Conservation (phyloP, 2,113 vertebrate species). For the Pteronura brasiliensis region DNA sequence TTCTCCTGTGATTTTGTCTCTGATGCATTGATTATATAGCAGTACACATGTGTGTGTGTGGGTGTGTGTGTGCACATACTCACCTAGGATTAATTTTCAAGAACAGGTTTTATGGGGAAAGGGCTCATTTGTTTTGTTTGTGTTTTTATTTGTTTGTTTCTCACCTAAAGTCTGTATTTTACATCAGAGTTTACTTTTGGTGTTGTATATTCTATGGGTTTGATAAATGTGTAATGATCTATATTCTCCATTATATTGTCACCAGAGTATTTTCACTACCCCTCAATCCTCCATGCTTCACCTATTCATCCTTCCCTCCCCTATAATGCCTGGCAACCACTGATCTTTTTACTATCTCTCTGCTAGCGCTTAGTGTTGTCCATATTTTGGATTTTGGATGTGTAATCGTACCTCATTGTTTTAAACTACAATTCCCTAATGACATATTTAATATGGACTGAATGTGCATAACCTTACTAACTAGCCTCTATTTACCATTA, state of each 20-base stretch:
- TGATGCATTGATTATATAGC: neutral
- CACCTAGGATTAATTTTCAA: neutral
- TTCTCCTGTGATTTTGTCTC: neutral
- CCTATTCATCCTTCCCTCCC: neutral
- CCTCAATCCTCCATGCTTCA: neutral
- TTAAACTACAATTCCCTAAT: neutral
- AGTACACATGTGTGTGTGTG: rapidly evolving
- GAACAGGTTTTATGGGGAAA: neutral
- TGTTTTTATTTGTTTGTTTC: neutral
- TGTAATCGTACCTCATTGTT: neutral
- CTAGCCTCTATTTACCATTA: neutral
- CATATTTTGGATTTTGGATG: neutral
- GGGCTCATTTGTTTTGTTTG: neutral
- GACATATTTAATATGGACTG: neutral
- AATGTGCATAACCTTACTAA: neutral
- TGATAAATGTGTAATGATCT: neutral
- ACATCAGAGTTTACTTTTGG: neutral
- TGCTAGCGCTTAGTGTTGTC: neutral
- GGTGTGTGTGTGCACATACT: neutral
- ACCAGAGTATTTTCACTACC: neutral
- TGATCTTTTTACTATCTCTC: neutral
- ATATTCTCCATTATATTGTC: neutral
- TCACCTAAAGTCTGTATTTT: neutral
- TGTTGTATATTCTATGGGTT: neutral
- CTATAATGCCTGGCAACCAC: neutral